Evolutionary conservation across 35 echinoderm and acorn worm species (phyloP).

Genomic region (Apostichopus californicus): DNA sequence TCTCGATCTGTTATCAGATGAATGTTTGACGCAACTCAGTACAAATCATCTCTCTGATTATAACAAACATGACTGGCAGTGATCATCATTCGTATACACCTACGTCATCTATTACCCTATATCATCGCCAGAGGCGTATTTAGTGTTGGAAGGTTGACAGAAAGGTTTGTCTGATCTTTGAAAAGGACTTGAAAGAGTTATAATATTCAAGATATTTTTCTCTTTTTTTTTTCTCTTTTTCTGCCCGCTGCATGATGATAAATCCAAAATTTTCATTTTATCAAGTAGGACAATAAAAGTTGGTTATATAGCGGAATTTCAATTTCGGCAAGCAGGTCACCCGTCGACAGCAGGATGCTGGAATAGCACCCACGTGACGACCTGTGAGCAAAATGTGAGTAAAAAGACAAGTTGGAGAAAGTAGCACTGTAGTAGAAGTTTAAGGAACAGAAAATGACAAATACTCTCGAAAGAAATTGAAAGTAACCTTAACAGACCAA

Average conservation of each 20-base stretch:
- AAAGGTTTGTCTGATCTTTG: neutral
- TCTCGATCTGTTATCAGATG: neutral
- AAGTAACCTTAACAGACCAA: neutral
- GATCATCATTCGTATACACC: neutral
- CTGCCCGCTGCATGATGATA: neutral
- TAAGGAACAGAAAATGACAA: neutral
- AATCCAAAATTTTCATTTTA: neutral
- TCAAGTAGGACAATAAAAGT: neutral
- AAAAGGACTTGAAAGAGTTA: neutral
- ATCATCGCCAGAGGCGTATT: no score
- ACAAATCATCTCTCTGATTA: neutral
- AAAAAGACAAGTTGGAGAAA: slow-evolving; percentile 13
- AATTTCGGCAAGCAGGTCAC: neutral
- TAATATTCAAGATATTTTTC: neutral
- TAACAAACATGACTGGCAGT: neutral
- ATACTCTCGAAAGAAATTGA: neutral
- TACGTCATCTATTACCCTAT: no score
- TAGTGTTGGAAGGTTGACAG: no score
- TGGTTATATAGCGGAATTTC: neutral
- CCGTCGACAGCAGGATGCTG: slow-evolving; percentile 29
- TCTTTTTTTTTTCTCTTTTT: neutral
- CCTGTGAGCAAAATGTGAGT: slow-evolving; percentile 44
- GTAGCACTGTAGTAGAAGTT: neutral
- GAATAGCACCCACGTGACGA: slow-evolving; percentile 23
- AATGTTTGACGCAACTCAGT: neutral